Evolutionary conservation across 2,113 vertebrate genomes (phyloP).

Genomic region (Dryoscopus gambensis): DNA sequence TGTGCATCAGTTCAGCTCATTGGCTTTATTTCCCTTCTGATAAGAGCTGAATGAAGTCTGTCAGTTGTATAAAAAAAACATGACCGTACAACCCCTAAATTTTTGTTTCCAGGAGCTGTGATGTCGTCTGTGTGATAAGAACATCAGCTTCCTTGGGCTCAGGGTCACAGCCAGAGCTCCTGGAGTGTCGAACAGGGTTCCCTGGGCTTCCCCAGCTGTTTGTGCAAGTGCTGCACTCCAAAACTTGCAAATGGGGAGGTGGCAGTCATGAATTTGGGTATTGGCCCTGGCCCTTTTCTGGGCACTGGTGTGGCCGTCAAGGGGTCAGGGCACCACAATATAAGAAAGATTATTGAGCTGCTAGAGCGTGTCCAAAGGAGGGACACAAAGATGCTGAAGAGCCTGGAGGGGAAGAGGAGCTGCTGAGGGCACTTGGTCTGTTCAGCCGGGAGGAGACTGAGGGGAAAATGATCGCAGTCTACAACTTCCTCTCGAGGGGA

Average conservation of each 20-base stretch:
- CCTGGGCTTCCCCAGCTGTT: not conserved
- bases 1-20: not conserved
- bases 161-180: rapidly evolving
- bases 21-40: not conserved
- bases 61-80: not conserved
- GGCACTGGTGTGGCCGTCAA: not conserved
- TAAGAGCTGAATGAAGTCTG: not conserved
- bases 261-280: rapidly evolving
- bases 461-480: too few species aligned
- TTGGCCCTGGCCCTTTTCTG: not conserved
- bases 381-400: not conserved
- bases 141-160: not conserved
- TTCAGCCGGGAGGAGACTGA: not conserved
- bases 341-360: not conserved
- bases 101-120: not conserved
- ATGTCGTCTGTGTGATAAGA: not conserved
- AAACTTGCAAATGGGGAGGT: rapidly evolving
- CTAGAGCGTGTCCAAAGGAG: not conserved
- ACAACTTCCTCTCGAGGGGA: not conserved
- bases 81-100: rapidly evolving
- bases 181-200: rapidly evolving
- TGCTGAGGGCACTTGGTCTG: not conserved
- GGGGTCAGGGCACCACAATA: not conserved
- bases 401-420: not conserved
- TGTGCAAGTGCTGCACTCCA: rapidly evolving